Percentiles rank a stretch among this genome's conserved stretches.
phyloP scores from a whole-genome alignment of 2,888 invertebrate genomes.

The Nomada lathburiana region DNA sequence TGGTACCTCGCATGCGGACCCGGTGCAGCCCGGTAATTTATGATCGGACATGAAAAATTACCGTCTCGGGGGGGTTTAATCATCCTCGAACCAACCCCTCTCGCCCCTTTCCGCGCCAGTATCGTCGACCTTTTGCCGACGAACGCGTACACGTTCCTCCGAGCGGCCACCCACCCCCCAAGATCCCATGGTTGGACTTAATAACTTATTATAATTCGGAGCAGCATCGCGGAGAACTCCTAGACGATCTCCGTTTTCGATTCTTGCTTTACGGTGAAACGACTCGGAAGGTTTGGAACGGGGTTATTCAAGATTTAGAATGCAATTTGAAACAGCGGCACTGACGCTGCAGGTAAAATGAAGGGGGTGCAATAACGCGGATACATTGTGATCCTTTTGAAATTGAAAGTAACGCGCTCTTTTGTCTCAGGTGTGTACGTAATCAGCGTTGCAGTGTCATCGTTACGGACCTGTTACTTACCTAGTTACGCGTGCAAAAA shows the following conservation, averaged over 20 bases:
- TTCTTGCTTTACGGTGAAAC: neutral
- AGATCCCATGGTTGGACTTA: slow-evolving; percentile 65
- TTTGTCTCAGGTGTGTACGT: neutral
- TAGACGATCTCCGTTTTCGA: neutral
- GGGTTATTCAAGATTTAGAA: no score
- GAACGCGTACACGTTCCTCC: slow-evolving; percentile 46
- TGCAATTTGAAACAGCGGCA: no score
- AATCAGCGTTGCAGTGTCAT: slow-evolving; percentile 30
- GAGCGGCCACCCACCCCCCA: slow-evolving; percentile 33
- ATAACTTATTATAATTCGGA: slow-evolving; percentile 79
- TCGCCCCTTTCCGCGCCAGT: slow-evolving; percentile 57
- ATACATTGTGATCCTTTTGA: slow-evolving; percentile 11
- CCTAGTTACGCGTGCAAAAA: slow-evolving; percentile 4
- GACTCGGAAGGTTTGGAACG: neutral
- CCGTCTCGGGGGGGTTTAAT: slow-evolving; percentile 83
- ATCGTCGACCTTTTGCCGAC: slow-evolving; percentile 67
- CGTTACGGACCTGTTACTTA: neutral
- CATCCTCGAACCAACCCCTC: slow-evolving; percentile 78
- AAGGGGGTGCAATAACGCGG: neutral
- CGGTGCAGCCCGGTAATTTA: slow-evolving; percentile 81
- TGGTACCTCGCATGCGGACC: slow-evolving; percentile 78
- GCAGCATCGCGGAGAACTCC: slow-evolving; percentile 35
- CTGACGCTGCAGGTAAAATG: neutral
- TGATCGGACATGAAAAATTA: slow-evolving; percentile 84
- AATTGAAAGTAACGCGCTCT: slow-evolving; percentile 30